phyloP scores from a whole-genome alignment of 64 coral and sea anemone genomes.

The Montipora efflorescens region DNA sequence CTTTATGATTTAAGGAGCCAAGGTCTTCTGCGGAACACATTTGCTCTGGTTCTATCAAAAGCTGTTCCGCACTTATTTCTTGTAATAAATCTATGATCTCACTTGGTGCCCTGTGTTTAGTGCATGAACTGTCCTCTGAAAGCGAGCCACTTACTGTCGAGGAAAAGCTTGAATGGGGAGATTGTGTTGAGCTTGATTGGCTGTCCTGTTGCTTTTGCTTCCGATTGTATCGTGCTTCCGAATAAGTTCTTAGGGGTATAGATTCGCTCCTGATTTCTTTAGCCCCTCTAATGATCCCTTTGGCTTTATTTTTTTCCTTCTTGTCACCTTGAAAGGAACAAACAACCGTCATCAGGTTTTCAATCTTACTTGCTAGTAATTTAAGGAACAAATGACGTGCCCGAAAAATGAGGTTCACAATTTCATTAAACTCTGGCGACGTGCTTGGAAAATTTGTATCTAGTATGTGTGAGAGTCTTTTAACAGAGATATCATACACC shows the following conservation, averaged over 20 bases:
- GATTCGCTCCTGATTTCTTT: neutral
- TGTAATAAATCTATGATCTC: conserved; percentile 17
- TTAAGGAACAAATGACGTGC: neutral
- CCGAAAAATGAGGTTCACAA: no score
- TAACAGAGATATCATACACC: no score
- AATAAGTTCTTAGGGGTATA: neutral
- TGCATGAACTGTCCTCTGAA: neutral
- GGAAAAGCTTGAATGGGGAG: neutral
- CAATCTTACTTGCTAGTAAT: neutral
- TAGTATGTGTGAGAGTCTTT: no score
- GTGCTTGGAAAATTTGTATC: no score
- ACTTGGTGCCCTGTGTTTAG: neutral
- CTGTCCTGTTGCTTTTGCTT: neutral
- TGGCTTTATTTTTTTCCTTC: neutral
- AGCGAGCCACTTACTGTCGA: neutral
- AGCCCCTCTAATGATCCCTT: neutral
- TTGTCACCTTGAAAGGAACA: neutral
- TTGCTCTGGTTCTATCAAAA: conserved; percentile 15
- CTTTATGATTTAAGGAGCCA: neutral
- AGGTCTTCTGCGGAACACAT: neutral
- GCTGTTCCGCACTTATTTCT: conserved; percentile 20
- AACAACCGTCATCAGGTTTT: neutral
- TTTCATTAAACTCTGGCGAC: no score
- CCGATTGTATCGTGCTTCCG: neutral
- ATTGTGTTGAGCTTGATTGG: neutral